phyloP scores from a whole-genome alignment of 1,140 invertebrate species.

The Wasmannia auropunctata region DNA sequence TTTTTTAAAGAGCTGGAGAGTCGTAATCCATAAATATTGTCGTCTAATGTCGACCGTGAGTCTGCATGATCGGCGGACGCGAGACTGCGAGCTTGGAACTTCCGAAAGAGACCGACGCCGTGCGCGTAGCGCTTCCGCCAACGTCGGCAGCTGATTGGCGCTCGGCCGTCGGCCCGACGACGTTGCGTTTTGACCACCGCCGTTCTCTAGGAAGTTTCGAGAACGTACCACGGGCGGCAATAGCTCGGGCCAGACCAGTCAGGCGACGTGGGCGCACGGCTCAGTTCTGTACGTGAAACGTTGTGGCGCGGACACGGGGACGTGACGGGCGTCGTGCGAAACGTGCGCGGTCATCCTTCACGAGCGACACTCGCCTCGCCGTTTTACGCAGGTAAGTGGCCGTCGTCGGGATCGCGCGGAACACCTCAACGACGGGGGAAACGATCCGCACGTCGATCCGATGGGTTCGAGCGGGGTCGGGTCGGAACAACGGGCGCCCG shows the following conservation, averaged over 20 bases:
- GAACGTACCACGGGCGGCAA: conserved; percentile 56
- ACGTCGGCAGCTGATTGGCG: conserved; percentile 63
- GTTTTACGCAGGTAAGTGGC: conserved; percentile 60
- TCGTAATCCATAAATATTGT: no score
- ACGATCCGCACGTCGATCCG: neutral
- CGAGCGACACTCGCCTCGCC: conserved; percentile 36
- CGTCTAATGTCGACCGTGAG: neutral
- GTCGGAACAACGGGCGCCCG: neutral
- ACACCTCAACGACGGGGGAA: neutral
- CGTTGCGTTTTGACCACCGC: conserved; percentile 56
- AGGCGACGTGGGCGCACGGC: conserved; percentile 51
- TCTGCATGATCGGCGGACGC: conserved; percentile 54
- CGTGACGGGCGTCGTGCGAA: conserved; percentile 11
- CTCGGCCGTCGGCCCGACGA: conserved; percentile 34
- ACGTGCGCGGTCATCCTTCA: conserved; percentile 58
- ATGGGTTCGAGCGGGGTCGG: neutral
- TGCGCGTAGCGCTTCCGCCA: conserved; percentile 22
- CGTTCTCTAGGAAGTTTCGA: conserved; percentile 71
- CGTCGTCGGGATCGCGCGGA: neutral
- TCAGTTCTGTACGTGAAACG: conserved; percentile 65
- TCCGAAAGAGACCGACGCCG: conserved; percentile 52
- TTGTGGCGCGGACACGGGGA: conserved; percentile 7
- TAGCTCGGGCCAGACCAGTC: no score
- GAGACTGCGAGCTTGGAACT: neutral
- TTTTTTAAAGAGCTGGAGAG: no score